Percentiles rank a stretch among this genome's conserved stretches.
Evolutionary conservation across 2,797 vertebrate species (phyloP).

Genomic region (Coregonus sp.): DNA sequence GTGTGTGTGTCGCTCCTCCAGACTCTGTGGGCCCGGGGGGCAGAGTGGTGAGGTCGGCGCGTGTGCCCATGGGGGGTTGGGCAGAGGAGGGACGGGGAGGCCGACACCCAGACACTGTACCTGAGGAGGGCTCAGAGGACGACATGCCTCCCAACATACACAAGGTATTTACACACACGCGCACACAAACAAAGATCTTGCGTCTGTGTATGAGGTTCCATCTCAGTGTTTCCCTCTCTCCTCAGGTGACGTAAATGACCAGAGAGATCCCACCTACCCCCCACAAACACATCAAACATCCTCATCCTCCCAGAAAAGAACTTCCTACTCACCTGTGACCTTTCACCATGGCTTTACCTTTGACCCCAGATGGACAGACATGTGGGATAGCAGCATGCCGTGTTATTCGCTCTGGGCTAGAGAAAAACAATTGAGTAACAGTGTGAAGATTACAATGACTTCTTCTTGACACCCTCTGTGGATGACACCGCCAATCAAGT

Average conservation of each 20-base stretch:
- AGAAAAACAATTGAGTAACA: not conserved
- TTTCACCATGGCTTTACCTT: slow-evolving; percentile 20
- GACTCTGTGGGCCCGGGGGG: slow-evolving; percentile 57
- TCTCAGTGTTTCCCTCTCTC: slow-evolving; percentile 29
- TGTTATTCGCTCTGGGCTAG: slow-evolving; percentile 8
- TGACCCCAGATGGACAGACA: slow-evolving; percentile 23
- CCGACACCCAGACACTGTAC: slow-evolving; percentile 86
- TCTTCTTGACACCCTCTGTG: not conserved
- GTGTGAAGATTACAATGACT: not conserved
- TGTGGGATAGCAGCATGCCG: slow-evolving; percentile 12
- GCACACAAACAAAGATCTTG: not conserved
- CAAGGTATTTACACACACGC: slow-evolving; percentile 76
- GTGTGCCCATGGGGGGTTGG: slow-evolving; percentile 94
- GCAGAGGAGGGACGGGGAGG: slow-evolving; percentile 82
- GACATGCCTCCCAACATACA: slow-evolving; percentile 92
- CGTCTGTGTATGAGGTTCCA: not conserved
- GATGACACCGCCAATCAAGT: slow-evolving; percentile 18
- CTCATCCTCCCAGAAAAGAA: slow-evolving; percentile 8
- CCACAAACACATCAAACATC: slow-evolving; percentile 16
- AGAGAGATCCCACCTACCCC: slow-evolving; percentile 11
- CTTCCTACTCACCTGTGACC: not conserved
- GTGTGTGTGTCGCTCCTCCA: slow-evolving; percentile 29
- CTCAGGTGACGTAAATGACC: slow-evolving; percentile 72
- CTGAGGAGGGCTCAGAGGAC: slow-evolving; percentile 92
- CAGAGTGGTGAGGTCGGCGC: slow-evolving; percentile 82